A percentile compares a stretch with the other conserved stretches of the same genome.
Conservation (phyloP, 2,888 invertebrate species). For the Coelogynopora nodosa region DNA sequence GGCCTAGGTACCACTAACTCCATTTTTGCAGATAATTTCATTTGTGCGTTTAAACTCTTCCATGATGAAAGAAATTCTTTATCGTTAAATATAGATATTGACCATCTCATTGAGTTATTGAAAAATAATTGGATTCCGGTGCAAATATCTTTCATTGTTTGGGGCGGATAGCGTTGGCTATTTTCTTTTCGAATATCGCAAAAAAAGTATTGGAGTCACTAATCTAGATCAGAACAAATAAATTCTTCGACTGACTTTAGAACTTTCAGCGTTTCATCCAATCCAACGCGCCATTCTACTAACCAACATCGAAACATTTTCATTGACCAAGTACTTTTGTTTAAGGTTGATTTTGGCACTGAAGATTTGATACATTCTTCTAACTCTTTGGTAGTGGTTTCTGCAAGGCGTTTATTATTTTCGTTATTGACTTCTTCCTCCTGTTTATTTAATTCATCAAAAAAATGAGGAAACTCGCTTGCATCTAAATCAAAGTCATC, state of each 20-base stretch:
- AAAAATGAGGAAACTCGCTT: not conserved
- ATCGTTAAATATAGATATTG: slow-evolving; percentile 24
- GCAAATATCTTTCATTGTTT: slow-evolving; percentile 7
- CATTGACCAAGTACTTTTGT: slow-evolving; percentile 29
- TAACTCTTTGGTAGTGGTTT: not conserved
- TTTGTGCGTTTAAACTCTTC: not conserved
- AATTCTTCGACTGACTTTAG: slow-evolving; percentile 7
- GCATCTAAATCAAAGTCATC: not conserved
- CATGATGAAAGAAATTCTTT: not conserved
- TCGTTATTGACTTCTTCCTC: not conserved
- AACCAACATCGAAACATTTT: slow-evolving; percentile 14
- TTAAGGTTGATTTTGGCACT: slow-evolving; percentile 22
- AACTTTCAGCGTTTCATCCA: slow-evolving; percentile 10
- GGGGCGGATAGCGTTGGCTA: slow-evolving; percentile 18
- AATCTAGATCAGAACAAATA: not conserved
- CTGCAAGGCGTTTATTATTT: not conserved
- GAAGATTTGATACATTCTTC: slow-evolving; percentile 37
- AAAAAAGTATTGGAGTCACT: slow-evolving; percentile 11
- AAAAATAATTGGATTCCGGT: slow-evolving; percentile 4
- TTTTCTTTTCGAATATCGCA: not conserved
- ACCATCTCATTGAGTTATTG: not conserved
- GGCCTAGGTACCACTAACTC: not conserved
- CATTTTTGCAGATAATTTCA: slow-evolving; percentile 15
- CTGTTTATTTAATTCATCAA: not conserved
- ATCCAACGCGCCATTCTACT: slow-evolving; percentile 9